Evolutionary conservation across 2,113 vertebrate genomes (phyloP).

Genomic region (Pituophis catenifer): DNA sequence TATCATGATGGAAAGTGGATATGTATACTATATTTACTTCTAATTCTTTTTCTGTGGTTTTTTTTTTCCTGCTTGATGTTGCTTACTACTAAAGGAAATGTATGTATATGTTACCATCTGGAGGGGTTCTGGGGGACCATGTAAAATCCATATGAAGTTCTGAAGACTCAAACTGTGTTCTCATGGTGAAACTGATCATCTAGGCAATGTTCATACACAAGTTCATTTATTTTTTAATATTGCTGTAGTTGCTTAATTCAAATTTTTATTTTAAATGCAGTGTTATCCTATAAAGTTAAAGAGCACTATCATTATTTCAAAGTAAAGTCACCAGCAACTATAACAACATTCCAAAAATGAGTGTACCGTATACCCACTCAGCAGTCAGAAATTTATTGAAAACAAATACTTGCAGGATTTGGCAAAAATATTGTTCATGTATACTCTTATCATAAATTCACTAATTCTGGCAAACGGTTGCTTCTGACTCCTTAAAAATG

Average conservation of each 20-base stretch:
- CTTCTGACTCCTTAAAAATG: neutral
- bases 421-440: neutral
- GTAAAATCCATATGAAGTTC: neutral
- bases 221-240: neutral
- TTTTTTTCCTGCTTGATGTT: neutral
- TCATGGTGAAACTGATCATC: constrained; percentile 1
- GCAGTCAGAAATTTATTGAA: neutral
- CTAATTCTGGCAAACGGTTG: neutral
- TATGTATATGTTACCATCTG: neutral
- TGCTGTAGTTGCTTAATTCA: neutral
- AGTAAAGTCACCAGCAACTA: neutral
- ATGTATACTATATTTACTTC: neutral
- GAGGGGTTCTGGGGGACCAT: neutral
- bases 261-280: neutral
- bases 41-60: neutral
- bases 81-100: neutral
- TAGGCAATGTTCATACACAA: neutral
- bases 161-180: neutral
- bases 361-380: neutral
- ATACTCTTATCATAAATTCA: neutral
- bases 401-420: neutral
- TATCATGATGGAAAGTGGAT: neutral
- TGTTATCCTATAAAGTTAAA: neutral
- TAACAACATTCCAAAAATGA: neutral
- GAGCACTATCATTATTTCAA: neutral